phyloP scores from a whole-genome alignment of 1,140 invertebrate genomes.

The Pararge aegeria region DNA sequence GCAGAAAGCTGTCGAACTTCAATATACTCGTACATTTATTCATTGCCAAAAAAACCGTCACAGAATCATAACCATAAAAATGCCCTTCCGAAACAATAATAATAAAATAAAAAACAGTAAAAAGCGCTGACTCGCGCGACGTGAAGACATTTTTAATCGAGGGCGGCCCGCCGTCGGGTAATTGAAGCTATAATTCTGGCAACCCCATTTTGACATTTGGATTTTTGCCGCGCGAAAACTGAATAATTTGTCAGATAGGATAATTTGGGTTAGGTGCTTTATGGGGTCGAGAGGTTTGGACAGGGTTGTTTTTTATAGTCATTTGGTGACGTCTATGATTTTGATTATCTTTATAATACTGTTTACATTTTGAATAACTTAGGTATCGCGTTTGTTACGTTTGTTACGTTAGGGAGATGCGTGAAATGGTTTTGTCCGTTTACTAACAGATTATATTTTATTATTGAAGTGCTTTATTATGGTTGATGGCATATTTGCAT shows the following conservation, averaged over 20 bases:
- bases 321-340: constrained; percentile 14
- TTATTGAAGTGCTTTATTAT: too few relatives aligned
- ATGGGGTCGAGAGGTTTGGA: constrained; percentile 48
- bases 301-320: constrained; percentile 31
- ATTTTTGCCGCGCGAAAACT: constrained; percentile 62
- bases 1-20: background rate
- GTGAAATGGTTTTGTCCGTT: too few relatives aligned
- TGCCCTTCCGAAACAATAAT: constrained; percentile 39
- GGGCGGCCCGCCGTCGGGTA: constrained; percentile 50
- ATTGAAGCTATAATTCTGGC: constrained; percentile 74
- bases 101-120: constrained; percentile 45
- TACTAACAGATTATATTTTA: too few relatives aligned
- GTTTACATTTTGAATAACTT: too few relatives aligned
- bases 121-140: constrained; percentile 53
- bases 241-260: constrained; percentile 57
- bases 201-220: constrained; percentile 73
- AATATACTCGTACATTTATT: background rate
- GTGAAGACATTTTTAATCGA: constrained; percentile 71
- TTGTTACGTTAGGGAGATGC: too few relatives aligned
- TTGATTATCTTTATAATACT: background rate
- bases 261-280: constrained; percentile 51
- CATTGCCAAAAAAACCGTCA: background rate
- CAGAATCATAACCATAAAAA: constrained; percentile 46
- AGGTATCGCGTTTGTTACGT: background rate
- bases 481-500: too few relatives aligned